phyloP scores from a whole-genome alignment of 2,888 invertebrate genomes.

The Brachyopa scutellaris region DNA sequence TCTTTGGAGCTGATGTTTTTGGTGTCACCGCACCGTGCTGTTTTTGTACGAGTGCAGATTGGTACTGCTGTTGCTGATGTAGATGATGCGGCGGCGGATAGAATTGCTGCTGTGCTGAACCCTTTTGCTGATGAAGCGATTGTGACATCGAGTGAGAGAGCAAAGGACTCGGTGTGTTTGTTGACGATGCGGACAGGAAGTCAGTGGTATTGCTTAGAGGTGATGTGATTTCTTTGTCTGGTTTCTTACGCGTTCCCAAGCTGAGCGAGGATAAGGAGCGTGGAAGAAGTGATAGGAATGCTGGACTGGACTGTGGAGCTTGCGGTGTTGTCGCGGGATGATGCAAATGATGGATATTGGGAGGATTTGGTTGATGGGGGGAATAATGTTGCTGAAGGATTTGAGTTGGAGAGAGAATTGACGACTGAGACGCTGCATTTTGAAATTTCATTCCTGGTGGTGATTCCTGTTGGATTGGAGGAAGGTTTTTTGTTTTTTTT shows the following conservation, averaged over 20 bases:
- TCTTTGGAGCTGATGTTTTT: slow-evolving; percentile 76
- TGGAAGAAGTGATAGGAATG: slow-evolving; percentile 81
- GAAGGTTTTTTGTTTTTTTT: slow-evolving; percentile 57
- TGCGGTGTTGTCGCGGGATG: slow-evolving; percentile 77
- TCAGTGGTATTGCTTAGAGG: slow-evolving; percentile 79
- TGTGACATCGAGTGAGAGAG: slow-evolving; percentile 76
- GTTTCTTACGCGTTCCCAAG: slow-evolving; percentile 81
- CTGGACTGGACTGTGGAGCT: slow-evolving; percentile 79
- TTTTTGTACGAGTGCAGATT: slow-evolving; percentile 76
- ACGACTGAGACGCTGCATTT: slow-evolving; percentile 70
- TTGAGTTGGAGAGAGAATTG: slow-evolving; percentile 78
- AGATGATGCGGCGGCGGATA: slow-evolving; percentile 71
- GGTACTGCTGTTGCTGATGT: slow-evolving; percentile 75
- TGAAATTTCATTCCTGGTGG: slow-evolving; percentile 76
- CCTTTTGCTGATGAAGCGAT: slow-evolving; percentile 81
- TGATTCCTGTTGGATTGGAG: slow-evolving; percentile 78
- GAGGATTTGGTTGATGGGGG: slow-evolving; percentile 76
- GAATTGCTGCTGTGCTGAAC: slow-evolving; percentile 72
- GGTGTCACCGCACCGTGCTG: slow-evolving; percentile 74
- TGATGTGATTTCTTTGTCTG: slow-evolving; percentile 80
- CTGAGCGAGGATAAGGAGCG: slow-evolving; percentile 82
- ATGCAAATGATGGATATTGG: slow-evolving; percentile 75
- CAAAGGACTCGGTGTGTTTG: slow-evolving; percentile 77
- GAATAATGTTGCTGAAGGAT: slow-evolving; percentile 76
- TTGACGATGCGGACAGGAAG: slow-evolving; percentile 73